A percentile compares a stretch with the other conserved stretches of the same genome.
phyloP scores from a whole-genome alignment of 2,888 invertebrate genomes.

The Melanchra persicariae region DNA sequence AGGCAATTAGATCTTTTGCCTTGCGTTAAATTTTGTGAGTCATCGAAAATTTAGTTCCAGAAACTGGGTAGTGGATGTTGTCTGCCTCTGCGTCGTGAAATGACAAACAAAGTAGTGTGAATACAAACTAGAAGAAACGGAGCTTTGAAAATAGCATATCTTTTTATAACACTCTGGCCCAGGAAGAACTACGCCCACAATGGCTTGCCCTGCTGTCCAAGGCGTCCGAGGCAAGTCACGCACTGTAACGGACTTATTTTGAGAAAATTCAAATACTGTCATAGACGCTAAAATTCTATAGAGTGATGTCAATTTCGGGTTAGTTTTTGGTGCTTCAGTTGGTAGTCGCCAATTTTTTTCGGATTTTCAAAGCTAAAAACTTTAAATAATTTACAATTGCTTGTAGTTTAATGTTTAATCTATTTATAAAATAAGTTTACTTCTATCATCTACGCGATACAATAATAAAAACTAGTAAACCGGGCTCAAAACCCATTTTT shows the following conservation, averaged over 20 bases:
- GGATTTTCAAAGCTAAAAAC: constrained; percentile 80
- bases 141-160: neutral
- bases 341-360: constrained; percentile 85
- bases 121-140: neutral
- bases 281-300: constrained; percentile 81
- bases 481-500: constrained; percentile 69
- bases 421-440: constrained; percentile 62
- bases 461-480: constrained; percentile 60
- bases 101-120: neutral
- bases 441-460: constrained; percentile 59
- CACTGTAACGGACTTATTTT: constrained; percentile 71
- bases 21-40: neutral
- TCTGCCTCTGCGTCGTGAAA: too few species aligned
- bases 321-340: constrained; percentile 87
- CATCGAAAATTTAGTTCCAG: too few species aligned
- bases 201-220: neutral
- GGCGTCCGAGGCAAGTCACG: neutral
- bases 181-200: neutral
- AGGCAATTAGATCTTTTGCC: neutral
- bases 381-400: constrained; percentile 66
- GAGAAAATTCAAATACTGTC: constrained; percentile 80
- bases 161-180: neutral
- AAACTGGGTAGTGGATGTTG: too few species aligned
- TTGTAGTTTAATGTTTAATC: constrained; percentile 59
- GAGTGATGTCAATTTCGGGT: constrained; percentile 84